These are phyloP conservation scores for Drosophila kurseongensis DNA, from an alignment of 1,140 invertebrate genomes.

Conservation along the genomic window DNA sequence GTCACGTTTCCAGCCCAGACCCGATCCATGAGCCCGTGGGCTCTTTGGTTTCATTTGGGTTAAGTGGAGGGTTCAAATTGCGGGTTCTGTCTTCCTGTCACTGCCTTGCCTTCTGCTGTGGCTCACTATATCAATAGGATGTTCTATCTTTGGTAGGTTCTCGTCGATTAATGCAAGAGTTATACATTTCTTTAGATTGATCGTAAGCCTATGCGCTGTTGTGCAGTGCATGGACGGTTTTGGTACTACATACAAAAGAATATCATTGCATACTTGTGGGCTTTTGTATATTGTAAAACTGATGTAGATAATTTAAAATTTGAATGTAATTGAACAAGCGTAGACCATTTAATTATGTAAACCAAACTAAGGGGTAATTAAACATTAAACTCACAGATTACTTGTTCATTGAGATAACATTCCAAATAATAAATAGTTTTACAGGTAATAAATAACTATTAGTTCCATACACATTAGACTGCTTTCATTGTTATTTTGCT, in stretches of 20 bases:
- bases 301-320: neutral
- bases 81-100: neutral
- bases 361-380: too few relatives aligned
- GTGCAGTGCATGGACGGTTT: neutral
- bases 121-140: slow-evolving; percentile 31
- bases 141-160: slow-evolving; percentile 9
- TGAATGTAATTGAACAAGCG: too few relatives aligned
- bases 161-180: neutral
- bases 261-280: slow-evolving; percentile 6
- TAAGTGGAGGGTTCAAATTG: slow-evolving; percentile 49
- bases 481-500: too few relatives aligned
- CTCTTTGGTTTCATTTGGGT: slow-evolving; percentile 43
- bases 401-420: too few relatives aligned
- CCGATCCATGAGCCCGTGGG: slow-evolving; percentile 23
- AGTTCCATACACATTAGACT: too few relatives aligned
- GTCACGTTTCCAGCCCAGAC: slow-evolving; percentile 55
- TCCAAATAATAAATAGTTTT: too few relatives aligned
- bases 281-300: neutral
- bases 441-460: too few relatives aligned
- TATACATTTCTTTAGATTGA: neutral
- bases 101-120: slow-evolving; percentile 25
- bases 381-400: too few relatives aligned
- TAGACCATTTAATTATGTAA: too few relatives aligned
- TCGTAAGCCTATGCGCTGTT: neutral
- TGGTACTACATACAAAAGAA: neutral